These are phyloP conservation scores for Pseudonaja textilis DNA, from an alignment of 2,113 vertebrate genomes.

Conservation along the genomic window DNA sequence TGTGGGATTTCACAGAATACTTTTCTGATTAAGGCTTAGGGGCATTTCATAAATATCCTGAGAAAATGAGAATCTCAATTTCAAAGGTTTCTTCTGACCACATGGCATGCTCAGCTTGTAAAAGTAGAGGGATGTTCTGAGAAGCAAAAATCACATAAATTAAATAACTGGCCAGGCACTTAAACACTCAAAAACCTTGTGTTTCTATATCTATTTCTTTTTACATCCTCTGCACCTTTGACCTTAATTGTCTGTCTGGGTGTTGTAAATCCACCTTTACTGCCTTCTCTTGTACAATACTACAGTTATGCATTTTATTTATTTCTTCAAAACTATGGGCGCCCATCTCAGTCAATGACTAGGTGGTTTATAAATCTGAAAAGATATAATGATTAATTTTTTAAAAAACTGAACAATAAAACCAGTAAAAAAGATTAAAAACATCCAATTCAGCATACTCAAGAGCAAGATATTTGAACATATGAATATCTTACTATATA, in stretches of 20 bases:
- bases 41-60: neutral
- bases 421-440: neutral
- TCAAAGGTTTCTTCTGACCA: conserved; percentile 20
- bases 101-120: neutral
- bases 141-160: neutral
- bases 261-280: neutral
- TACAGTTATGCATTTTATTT: neutral
- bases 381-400: neutral
- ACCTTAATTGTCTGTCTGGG: neutral
- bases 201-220: neutral
- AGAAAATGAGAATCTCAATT: fast-evolving
- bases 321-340: neutral
- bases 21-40: neutral
- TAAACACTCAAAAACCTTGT: neutral
- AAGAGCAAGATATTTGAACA: neutral
- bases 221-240: neutral
- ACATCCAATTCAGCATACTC: neutral
- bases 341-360: neutral
- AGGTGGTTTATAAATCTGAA: neutral
- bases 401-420: neutral
- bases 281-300: neutral
- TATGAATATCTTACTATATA: neutral
- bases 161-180: neutral
- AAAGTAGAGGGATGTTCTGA: fast-evolving
- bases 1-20: fast-evolving